phyloP scores from a whole-genome alignment of 2,113 vertebrate genomes.

The Gasterosteus nipponicus region DNA sequence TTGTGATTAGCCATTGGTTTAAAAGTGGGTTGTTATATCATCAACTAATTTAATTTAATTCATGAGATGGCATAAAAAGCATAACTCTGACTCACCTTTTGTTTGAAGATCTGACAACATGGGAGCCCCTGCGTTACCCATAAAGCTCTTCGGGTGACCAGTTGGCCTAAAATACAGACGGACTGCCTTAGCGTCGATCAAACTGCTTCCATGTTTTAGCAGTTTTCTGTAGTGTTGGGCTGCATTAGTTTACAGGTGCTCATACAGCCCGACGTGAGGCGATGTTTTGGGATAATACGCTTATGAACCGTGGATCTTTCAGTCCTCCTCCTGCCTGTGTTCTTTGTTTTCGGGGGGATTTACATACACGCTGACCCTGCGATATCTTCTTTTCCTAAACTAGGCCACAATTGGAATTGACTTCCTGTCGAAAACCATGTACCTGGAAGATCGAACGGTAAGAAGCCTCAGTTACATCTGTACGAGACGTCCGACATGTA shows the following conservation, averaged over 20 bases:
- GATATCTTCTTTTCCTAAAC: slow-evolving; percentile 57
- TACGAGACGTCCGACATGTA: slow-evolving; percentile 12
- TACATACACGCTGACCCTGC: slow-evolving; percentile 27
- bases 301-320: background rate
- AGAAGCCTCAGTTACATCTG: slow-evolving; percentile 62
- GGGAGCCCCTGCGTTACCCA: background rate
- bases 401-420: slow-evolving; percentile 94
- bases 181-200: too few species aligned
- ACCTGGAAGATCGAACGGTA: slow-evolving; percentile 94
- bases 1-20: too few species aligned
- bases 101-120: background rate
- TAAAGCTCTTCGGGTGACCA: background rate
- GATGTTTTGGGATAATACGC: slow-evolving; percentile 5
- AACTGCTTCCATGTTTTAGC: background rate
- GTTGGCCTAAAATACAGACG: background rate
- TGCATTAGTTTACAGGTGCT: background rate
- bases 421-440: slow-evolving; percentile 97
- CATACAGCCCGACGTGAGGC: too few species aligned
- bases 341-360: slow-evolving; percentile 7
- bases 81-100: too few species aligned
- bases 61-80: too few species aligned
- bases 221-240: background rate
- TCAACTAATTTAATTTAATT: too few species aligned
- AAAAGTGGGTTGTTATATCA: too few species aligned
- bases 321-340: background rate